Base-by-base conservation (phyloP, 2,113 vertebrate genomes). In the Paradisaea rubra region DNA sequence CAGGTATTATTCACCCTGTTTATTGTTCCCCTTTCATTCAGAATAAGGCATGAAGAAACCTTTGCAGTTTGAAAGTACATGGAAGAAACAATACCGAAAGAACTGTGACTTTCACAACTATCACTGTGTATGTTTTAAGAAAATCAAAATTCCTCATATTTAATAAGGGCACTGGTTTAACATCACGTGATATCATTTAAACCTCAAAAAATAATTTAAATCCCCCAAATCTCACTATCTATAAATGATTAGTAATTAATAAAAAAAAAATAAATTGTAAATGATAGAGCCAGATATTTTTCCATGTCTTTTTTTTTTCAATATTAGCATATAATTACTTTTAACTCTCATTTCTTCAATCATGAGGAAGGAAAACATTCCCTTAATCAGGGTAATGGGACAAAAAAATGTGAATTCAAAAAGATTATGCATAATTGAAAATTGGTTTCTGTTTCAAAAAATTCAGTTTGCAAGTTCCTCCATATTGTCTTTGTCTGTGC, bases 241-340 rank as follows among this genome's bases (percentile, higher is more conserved):
- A 35, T 12, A 68, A 45, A 31, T 49, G 0, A 41, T 21, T 49
- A 41, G 3, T 61, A 41, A 81, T 60, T 35, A 66, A 52, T 49
- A 25, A 2, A 27, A 57, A 57, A 68, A 74, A 25, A 79, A 13
- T 41, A 41, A 39, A 39, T 39, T 42, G 15, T 28, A 39, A 64
- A n/a, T n/a, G 0, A 50, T 25, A 57, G 28, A 66, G 5, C 1
- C 9, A 1, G 37, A 41, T 10, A 22, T 37, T 52, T 70, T 70
- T 30, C 47, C 12, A 64, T 45, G 7, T 31, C 7, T 63, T 74
- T 69, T 42, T 49, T 44, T 69, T 44, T 47, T 39, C 15, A 39
- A 1, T 59, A 82, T 76, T 49, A 68, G 8, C 8, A 20, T 49
- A 30, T 23, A 59, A n/a, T 60, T 50, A 41, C 9, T 69, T 83